Conservation (phyloP, 2,888 invertebrate genomes). For the Cephus rjabovi region DNA sequence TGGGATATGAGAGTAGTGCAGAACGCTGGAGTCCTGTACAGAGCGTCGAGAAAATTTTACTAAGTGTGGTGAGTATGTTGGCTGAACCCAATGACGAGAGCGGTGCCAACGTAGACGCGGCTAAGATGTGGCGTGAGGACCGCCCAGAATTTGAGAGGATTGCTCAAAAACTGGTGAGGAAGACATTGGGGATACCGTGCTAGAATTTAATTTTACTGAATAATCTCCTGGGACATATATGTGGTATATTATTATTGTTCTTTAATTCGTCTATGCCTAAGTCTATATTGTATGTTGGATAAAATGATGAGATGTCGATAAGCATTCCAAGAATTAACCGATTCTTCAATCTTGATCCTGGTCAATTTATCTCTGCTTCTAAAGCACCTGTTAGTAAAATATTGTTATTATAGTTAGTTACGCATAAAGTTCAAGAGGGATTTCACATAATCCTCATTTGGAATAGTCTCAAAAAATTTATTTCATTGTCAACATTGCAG, state of each 20-base stretch:
- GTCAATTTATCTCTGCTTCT: background rate
- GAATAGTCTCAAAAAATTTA: slow-evolving; percentile 41
- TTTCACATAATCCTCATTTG: background rate
- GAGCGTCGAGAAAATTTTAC: slow-evolving; percentile 97
- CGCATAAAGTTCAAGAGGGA: background rate
- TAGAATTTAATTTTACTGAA: slow-evolving; percentile 41
- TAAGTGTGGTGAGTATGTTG: slow-evolving; percentile 98
- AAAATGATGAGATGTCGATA: background rate
- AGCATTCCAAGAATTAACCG: background rate
- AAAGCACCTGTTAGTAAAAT: background rate
- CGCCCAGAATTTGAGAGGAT: slow-evolving; percentile 92
- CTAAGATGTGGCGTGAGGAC: slow-evolving; percentile 99
- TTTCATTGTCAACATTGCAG: slow-evolving; percentile 57
- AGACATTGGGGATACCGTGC: slow-evolving; percentile 84
- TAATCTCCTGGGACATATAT: background rate
- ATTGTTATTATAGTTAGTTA: background rate
- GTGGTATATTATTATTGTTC: background rate
- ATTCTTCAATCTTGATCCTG: background rate
- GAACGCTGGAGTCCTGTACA: slow-evolving; percentile 99
- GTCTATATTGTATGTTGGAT: background rate
- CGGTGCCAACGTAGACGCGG: slow-evolving; percentile 99
- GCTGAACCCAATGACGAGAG: slow-evolving; percentile 99
- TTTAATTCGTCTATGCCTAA: background rate
- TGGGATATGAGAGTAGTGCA: slow-evolving; percentile 99
- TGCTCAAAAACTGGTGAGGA: slow-evolving; percentile 90